Conservation (phyloP, 1,140 invertebrate species). For the Drosophila parabipectinata region DNA sequence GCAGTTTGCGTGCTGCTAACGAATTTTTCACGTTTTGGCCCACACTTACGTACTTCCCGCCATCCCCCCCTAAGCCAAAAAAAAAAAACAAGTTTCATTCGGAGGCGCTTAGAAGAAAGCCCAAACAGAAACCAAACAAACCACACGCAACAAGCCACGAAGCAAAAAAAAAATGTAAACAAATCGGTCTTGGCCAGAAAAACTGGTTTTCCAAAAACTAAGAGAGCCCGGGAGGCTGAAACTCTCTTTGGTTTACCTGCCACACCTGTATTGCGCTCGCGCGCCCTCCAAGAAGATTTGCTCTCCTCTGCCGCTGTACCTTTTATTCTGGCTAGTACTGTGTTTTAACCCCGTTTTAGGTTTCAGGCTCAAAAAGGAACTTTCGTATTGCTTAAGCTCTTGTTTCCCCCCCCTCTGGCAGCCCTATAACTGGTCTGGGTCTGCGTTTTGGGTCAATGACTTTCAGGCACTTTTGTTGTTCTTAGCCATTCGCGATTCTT, state of each 20-base stretch:
- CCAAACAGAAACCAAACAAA: constrained; percentile 47
- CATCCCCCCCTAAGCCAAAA: constrained; percentile 21
- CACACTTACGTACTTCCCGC: constrained; percentile 6
- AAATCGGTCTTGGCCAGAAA: constrained; percentile 65
- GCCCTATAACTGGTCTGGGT: constrained; percentile 73
- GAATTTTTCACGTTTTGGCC: constrained; percentile 42
- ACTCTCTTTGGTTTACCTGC: constrained; percentile 13
- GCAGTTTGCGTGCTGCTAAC: constrained; percentile 49
- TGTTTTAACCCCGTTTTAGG: constrained; percentile 76
- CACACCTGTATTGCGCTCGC: constrained; percentile 74
- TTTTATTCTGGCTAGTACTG: constrained; percentile 38
- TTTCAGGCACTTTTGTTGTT: constrained; percentile 15
- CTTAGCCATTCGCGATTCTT: constrained; percentile 35
- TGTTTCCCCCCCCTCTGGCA: constrained; percentile 39
- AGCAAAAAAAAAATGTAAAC: constrained; percentile 75
- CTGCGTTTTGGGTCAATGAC: constrained; percentile 71
- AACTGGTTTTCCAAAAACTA: constrained; percentile 57
- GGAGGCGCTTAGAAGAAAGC: constrained; percentile 52
- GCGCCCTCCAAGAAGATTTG: constrained; percentile 29
- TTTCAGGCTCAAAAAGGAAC: constrained; percentile 49
- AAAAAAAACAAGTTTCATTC: constrained; percentile 47
- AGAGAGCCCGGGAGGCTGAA: constrained; percentile 22
- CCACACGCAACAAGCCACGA: constrained; percentile 55
- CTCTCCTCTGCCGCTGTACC: constrained; percentile 1
- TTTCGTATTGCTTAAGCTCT: constrained; percentile 10